Evolutionary conservation across 2,113 vertebrate species (phyloP).

Genomic region (Acrocephalus arundinaceus): DNA sequence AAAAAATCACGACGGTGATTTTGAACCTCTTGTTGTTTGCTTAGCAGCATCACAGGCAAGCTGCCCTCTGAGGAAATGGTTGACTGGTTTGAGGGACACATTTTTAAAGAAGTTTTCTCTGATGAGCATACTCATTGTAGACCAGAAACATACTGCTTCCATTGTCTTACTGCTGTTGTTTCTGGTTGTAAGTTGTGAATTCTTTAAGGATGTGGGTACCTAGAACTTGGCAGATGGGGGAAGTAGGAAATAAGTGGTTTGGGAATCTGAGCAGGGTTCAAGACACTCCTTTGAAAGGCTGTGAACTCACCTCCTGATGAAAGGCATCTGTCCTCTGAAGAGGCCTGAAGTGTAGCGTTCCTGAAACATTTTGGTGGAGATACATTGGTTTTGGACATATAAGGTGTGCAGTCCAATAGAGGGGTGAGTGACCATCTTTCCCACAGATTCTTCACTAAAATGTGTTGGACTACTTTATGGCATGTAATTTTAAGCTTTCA

Average conservation of each 20-base stretch:
- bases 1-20: rapidly evolving
- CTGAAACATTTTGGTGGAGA: neutral
- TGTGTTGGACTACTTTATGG: neutral
- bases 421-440: neutral
- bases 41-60: neutral
- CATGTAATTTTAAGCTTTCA: neutral
- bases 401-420: neutral
- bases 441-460: neutral
- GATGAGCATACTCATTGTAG: neutral
- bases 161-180: neutral
- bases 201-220: neutral
- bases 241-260: neutral
- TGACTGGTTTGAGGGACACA: neutral
- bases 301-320: neutral
- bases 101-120: neutral
- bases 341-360: neutral
- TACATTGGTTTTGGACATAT: neutral
- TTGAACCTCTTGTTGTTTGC: neutral
- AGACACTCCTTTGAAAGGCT: neutral
- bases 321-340: neutral
- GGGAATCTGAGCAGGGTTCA: neutral
- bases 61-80: neutral
- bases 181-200: neutral
- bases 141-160: neutral
- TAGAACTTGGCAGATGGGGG: neutral